Percentiles rank a stretch among this genome's conserved stretches.
Evolutionary conservation across 2,888 invertebrate genomes (phyloP).

Genomic region (Matsumyia berberina): DNA sequence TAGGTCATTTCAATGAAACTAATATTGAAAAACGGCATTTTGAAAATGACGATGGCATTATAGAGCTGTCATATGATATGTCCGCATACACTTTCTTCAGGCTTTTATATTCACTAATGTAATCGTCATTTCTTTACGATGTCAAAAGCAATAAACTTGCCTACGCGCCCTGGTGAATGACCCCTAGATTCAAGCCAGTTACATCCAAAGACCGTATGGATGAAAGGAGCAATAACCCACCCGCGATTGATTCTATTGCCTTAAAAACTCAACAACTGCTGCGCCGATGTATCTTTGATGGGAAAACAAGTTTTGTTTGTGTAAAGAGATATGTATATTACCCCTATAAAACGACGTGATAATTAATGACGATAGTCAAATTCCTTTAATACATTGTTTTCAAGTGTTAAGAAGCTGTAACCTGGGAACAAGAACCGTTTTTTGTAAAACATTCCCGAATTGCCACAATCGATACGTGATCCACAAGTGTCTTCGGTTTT

Average conservation of each 20-base stretch:
- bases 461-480: conserved; percentile 33
- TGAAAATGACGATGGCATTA: no score
- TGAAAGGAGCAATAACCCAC: conserved; percentile 22
- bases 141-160: not conserved
- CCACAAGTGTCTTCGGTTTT: conserved; percentile 11
- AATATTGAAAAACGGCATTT: no score
- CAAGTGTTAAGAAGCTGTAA: not conserved
- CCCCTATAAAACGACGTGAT: conserved; percentile 28
- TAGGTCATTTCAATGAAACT: no score
- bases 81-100: no score
- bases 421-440: conserved; percentile 4
- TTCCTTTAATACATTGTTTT: conserved; percentile 28
- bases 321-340: not conserved
- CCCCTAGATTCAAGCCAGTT: not conserved
- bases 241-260: conserved; percentile 3
- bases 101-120: no score
- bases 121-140: no score
- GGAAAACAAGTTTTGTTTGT: conserved; percentile 14
- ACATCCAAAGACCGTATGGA: not conserved
- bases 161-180: conserved; percentile 7
- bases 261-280: not conserved
- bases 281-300: not conserved
- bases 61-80: no score
- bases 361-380: conserved; percentile 50
- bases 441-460: conserved; percentile 3